Conservation (phyloP, 2,797 vertebrate species). For the Ctenochaetus hawaiiensis region DNA sequence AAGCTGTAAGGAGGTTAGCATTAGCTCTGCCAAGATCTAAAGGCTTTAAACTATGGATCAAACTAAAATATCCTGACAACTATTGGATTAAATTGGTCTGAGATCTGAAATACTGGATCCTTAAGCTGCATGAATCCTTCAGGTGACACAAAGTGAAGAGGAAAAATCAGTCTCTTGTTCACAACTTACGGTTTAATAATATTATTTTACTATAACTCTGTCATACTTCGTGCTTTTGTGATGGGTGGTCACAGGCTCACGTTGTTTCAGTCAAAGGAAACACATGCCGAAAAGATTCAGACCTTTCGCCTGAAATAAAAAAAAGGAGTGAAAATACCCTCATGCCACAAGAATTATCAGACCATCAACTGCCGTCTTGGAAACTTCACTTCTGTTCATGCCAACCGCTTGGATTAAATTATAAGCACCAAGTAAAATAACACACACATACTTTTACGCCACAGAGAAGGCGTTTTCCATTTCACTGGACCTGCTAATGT, state of each 20-base stretch:
- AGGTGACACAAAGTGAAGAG: background rate
- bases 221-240: background rate
- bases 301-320: too few species aligned
- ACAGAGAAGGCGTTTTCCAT: constrained; percentile 19
- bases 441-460: background rate
- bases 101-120: constrained; percentile 2
- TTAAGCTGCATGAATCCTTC: background rate
- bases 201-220: background rate
- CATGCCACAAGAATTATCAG: background rate
- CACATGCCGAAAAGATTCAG: too few species aligned
- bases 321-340: constrained; percentile 8
- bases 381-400: background rate
- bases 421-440: background rate
- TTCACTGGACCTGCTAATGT: constrained; percentile 19
- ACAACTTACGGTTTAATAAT: background rate
- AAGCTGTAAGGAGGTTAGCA: background rate
- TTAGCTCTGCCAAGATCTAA: background rate
- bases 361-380: background rate
- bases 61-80: background rate
- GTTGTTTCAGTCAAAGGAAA: background rate
- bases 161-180: background rate
- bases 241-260: background rate
- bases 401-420: constrained; percentile 1
- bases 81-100: background rate
- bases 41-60: background rate